phyloP scores from a whole-genome alignment of 2,113 vertebrate species.

The Caloenas nicobarica region DNA sequence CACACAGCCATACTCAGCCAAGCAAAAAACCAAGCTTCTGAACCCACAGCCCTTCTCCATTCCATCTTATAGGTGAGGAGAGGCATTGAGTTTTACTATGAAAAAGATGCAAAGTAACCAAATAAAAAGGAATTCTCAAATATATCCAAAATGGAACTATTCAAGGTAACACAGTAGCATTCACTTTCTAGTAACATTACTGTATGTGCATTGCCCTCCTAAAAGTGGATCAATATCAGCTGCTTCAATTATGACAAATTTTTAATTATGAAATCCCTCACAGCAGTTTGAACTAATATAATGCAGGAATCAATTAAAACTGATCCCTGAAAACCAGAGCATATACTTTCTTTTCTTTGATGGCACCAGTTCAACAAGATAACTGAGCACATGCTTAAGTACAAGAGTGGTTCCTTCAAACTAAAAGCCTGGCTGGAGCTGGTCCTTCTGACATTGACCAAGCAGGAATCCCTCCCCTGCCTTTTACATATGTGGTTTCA shows the following conservation, averaged over 20 bases:
- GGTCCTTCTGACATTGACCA: neutral
- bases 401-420: too few species aligned
- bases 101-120: too few species aligned
- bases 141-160: neutral
- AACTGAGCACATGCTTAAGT: too few species aligned
- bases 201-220: rapidly evolving
- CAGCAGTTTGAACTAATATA: rapidly evolving
- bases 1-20: neutral
- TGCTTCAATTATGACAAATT: neutral
- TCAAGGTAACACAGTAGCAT: too few species aligned
- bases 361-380: neutral
- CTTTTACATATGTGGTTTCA: too few species aligned
- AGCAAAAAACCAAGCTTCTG: rapidly evolving
- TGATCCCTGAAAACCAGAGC: neutral
- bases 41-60: neutral
- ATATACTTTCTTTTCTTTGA: neutral
- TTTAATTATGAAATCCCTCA: neutral
- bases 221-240: neutral
- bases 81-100: rapidly evolving
- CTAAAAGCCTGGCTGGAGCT: neutral
- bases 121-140: neutral
- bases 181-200: neutral
- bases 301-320: too few species aligned
- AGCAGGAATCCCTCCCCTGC: neutral
- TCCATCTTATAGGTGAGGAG: rapidly evolving